phyloP scores from a whole-genome alignment of 2,888 invertebrate species.

The Idaea biselata region DNA sequence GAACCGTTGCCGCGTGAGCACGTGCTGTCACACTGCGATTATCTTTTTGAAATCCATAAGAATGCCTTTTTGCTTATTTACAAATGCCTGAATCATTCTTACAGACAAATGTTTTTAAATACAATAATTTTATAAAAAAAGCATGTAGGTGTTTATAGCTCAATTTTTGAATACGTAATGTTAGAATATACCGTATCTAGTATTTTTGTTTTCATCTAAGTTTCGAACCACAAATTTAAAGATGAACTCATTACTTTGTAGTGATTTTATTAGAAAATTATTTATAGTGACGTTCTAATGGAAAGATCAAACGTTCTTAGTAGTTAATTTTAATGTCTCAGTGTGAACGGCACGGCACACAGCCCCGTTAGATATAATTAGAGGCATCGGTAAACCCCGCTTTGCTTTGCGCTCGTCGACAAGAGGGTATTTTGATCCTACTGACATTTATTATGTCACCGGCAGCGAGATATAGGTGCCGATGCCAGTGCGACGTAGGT shows the following conservation, averaged over 20 bases:
- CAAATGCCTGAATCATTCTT: too few relatives aligned
- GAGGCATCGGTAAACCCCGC: constrained; percentile 62
- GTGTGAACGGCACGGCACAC: constrained; percentile 66
- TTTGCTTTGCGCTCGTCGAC: constrained; percentile 48
- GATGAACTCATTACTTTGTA: constrained; percentile 65
- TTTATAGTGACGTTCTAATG: constrained; percentile 74
- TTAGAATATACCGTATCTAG: too few relatives aligned
- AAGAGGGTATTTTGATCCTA: constrained; percentile 63
- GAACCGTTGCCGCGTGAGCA: too few relatives aligned
- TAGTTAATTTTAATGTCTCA: constrained; percentile 79
- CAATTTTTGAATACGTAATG: too few relatives aligned
- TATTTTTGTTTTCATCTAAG: too few relatives aligned
- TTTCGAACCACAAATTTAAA: constrained; percentile 45
- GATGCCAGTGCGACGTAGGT: not conserved
- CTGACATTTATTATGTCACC: constrained; percentile 72
- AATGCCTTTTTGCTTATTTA: too few relatives aligned
- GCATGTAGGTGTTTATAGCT: too few relatives aligned
- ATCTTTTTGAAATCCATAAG: too few relatives aligned
- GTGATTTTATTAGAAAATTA: constrained; percentile 65
- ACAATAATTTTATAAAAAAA: too few relatives aligned
- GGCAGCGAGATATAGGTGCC: constrained; percentile 14
- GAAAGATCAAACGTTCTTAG: constrained; percentile 77
- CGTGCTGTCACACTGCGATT: too few relatives aligned
- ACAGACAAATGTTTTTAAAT: too few relatives aligned
- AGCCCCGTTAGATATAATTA: constrained; percentile 74